A percentile compares a stretch with the other conserved stretches of the same genome.
phyloP scores from a whole-genome alignment of 2,113 vertebrate genomes.

The Channa argus region DNA sequence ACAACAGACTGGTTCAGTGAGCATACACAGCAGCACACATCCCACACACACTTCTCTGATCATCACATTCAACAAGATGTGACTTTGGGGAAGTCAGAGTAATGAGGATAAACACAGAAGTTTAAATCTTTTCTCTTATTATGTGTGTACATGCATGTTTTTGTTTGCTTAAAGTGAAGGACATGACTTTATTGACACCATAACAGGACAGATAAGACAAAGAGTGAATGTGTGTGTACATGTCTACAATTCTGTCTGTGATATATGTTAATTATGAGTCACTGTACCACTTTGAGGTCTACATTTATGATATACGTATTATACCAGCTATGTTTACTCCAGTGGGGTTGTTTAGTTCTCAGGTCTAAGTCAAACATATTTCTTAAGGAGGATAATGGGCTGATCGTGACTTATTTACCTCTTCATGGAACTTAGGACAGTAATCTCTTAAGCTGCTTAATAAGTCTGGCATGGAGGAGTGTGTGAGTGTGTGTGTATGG shows the following conservation, averaged over 20 bases:
- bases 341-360: neutral
- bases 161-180: neutral
- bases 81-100: neutral
- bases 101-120: neutral
- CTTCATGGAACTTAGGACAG: slow-evolving; percentile 61
- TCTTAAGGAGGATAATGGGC: slow-evolving; percentile 27
- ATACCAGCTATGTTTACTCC: neutral
- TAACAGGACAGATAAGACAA: too few species aligned
- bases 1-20: too few species aligned
- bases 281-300: too few species aligned
- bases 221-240: too few species aligned
- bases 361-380: neutral
- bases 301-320: rapidly evolving
- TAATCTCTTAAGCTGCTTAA: slow-evolving; percentile 83
- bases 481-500: slow-evolving; percentile 20
- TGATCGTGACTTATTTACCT: slow-evolving; percentile 57
- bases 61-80: neutral
- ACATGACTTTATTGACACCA: neutral
- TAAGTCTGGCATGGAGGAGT: slow-evolving; percentile 69
- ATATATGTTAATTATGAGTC: too few species aligned
- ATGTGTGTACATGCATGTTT: neutral
- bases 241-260: too few species aligned
- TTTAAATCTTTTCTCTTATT: neutral
- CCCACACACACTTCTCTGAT: neutral
- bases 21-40: neutral